Conservation (phyloP, 2,113 vertebrate species). For the Suricata suricatta region DNA sequence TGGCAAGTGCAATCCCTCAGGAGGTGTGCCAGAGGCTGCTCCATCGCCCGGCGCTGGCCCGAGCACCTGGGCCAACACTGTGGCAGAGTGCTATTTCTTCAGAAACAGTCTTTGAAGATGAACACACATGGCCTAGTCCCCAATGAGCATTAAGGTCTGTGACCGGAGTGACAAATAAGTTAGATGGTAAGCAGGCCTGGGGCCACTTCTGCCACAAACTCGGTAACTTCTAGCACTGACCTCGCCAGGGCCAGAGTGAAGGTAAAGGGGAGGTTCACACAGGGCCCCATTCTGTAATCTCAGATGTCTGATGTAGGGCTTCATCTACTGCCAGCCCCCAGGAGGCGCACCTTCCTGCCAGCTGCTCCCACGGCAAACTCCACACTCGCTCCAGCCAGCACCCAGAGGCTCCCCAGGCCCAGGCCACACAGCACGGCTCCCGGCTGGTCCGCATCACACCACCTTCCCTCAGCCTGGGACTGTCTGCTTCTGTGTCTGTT, state of each 20-base stretch:
- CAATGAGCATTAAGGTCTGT: neutral
- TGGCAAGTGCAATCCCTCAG: neutral
- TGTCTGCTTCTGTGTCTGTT: neutral
- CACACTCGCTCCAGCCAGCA: too few relatives aligned
- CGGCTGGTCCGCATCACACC: neutral
- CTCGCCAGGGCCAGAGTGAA: neutral
- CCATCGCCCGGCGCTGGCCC: neutral
- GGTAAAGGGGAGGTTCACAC: neutral
- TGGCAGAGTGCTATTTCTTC: neutral
- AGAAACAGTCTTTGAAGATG: neutral
- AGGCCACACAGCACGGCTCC: neutral
- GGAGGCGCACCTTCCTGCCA: neutral
- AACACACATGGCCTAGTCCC: neutral
- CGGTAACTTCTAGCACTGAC: neutral
- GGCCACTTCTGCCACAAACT: neutral
- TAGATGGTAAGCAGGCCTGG: neutral
- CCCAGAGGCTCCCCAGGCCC: neutral
- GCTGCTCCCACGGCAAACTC: neutral
- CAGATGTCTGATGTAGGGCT: neutral
- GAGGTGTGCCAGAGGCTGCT: neutral
- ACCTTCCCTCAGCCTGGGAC: neutral
- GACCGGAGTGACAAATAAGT: neutral
- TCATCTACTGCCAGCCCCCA: neutral
- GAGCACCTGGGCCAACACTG: neutral
- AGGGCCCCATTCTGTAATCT: neutral